These are phyloP conservation scores for Biston stratarius DNA, from an alignment of 2,888 invertebrate genomes.

Conservation along the genomic window DNA sequence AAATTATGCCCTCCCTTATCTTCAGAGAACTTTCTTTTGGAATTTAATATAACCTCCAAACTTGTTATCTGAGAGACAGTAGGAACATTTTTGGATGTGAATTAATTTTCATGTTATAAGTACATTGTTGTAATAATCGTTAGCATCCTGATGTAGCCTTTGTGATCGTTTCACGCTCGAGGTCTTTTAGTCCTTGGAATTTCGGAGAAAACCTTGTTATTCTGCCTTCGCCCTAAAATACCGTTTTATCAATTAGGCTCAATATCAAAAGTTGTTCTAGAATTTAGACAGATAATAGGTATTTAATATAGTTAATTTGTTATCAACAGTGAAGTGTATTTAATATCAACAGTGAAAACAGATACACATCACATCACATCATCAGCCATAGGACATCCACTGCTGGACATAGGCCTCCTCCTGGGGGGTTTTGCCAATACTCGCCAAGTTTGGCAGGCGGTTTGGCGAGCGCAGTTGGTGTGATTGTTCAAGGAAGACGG, in stretches of 20 bases:
- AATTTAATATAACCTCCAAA: conserved; percentile 74
- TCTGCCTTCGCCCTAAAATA: background rate
- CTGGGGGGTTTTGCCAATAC: no score
- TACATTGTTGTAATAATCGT: conserved; percentile 28
- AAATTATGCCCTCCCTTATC: conserved; percentile 73
- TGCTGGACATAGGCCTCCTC: no score
- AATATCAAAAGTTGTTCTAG: background rate
- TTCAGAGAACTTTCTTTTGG: conserved; percentile 64
- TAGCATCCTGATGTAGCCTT: conserved; percentile 25
- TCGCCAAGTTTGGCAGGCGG: no score
- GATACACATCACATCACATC: no score
- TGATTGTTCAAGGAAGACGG: no score
- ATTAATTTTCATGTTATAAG: conserved; percentile 60
- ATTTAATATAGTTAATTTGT: no score
- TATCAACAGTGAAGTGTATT: no score
- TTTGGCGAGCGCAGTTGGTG: no score
- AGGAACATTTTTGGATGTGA: conserved; percentile 64
- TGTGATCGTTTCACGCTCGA: conserved; percentile 12
- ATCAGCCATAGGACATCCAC: no score
- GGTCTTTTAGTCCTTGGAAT: conserved; percentile 6
- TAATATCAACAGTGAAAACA: no score
- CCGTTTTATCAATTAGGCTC: background rate
- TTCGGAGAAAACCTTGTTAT: conserved; percentile 12
- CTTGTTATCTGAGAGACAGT: conserved; percentile 66
- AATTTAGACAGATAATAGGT: no score